Evolutionary conservation across 2,888 invertebrate species (phyloP).

Genomic region (Rhimphoctona megacephalus): DNA sequence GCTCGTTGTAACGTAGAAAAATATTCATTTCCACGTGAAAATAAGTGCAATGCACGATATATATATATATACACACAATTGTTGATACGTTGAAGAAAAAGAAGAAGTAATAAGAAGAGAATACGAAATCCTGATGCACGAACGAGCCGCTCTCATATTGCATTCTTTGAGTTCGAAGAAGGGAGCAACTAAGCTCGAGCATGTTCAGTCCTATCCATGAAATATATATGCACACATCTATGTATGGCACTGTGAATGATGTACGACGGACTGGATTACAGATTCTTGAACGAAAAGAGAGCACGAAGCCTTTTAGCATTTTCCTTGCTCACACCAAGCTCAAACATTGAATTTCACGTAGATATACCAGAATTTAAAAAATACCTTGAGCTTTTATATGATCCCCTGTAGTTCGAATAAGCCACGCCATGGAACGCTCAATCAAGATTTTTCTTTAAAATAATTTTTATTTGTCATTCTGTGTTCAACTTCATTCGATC

Average conservation of each 20-base stretch:
- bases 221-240: conserved; percentile 4
- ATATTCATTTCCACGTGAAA: conserved; percentile 62
- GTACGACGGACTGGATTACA: conserved; percentile 56
- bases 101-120: conserved; percentile 47
- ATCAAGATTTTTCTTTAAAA: conserved; percentile 1
- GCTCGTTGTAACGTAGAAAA: conserved; percentile 62
- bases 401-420: conserved; percentile 6
- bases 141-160: conserved; percentile 78
- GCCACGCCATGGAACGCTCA: conserved; percentile 13
- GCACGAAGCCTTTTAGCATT: conserved; percentile 43
- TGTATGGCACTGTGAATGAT: conserved; percentile 24
- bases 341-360: conserved; percentile 62
- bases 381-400: conserved; percentile 27
- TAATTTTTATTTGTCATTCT: not conserved
- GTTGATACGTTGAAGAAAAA: conserved; percentile 21
- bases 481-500: not conserved
- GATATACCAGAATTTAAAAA: conserved; percentile 54
- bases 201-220: conserved; percentile 38
- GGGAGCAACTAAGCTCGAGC: conserved; percentile 34
- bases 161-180: conserved; percentile 75
- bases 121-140: conserved; percentile 72
- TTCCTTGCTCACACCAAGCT: conserved; percentile 44
- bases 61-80: not conserved
- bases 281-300: conserved; percentile 55
- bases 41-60: conserved; percentile 3